A percentile compares a stretch with the other conserved stretches of the same genome.
These are phyloP conservation scores for Bujurquina vittata DNA, from an alignment of 2,113 vertebrate species.

Conservation along the genomic window DNA sequence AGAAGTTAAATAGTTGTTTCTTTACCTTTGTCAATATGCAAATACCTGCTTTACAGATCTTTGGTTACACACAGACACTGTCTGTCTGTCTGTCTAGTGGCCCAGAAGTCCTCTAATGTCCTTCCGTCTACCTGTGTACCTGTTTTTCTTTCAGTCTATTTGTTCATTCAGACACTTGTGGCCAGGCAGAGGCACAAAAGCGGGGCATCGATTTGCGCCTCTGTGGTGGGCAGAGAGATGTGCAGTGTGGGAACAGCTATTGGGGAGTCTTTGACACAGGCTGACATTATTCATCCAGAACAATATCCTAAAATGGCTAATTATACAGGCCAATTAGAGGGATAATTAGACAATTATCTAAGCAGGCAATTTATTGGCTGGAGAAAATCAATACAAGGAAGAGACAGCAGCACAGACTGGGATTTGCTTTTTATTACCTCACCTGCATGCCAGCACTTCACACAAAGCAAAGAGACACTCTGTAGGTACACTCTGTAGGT, in stretches of 20 bases:
- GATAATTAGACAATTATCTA: slow-evolving; percentile 84
- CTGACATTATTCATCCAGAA: slow-evolving; percentile 79
- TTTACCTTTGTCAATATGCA: background rate
- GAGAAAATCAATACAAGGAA: slow-evolving; percentile 69
- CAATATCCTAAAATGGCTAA: slow-evolving; percentile 84
- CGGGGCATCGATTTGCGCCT: slow-evolving; percentile 66
- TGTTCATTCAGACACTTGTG: slow-evolving; percentile 31
- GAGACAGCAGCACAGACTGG: slow-evolving; percentile 56
- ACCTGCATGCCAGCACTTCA: slow-evolving; percentile 21
- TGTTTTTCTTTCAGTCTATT: slow-evolving; percentile 4
- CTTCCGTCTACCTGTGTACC: background rate
- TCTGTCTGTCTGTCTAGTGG: background rate
- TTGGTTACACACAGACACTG: background rate
- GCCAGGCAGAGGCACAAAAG: slow-evolving; percentile 29
- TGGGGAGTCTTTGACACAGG: slow-evolving; percentile 65
- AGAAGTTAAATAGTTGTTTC: background rate
- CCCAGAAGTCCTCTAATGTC: background rate
- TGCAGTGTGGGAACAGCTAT: slow-evolving; percentile 56
- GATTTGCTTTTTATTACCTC: slow-evolving; percentile 57
- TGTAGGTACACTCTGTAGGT: background rate
- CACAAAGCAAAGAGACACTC: slow-evolving; percentile 1
- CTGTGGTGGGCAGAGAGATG: slow-evolving; percentile 54
- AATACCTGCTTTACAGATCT: background rate
- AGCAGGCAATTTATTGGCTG: slow-evolving; percentile 75
- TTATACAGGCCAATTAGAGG: slow-evolving; percentile 81